Conservation (phyloP, 2,888 invertebrate genomes). For the Elmis aenea region DNA sequence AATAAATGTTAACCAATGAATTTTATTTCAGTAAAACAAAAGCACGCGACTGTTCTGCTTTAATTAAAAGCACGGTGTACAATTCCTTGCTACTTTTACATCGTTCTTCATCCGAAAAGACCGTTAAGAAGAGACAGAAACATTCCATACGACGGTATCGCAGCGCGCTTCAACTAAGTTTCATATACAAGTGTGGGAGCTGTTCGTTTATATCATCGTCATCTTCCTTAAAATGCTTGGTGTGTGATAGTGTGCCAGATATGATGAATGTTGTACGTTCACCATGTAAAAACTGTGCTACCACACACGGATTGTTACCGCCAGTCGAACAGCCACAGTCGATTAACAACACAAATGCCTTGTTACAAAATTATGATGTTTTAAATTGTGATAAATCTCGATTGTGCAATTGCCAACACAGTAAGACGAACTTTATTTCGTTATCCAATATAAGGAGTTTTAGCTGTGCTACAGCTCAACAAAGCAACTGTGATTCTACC, state of each 20-base stretch:
- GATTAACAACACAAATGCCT: slow-evolving; percentile 20
- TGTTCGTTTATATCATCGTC: slow-evolving; percentile 24
- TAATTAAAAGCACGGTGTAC: slow-evolving; percentile 34
- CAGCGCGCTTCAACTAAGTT: slow-evolving; percentile 25
- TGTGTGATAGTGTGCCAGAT: slow-evolving; percentile 34
- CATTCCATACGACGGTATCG: slow-evolving; percentile 14
- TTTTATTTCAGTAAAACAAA: slow-evolving; percentile 24
- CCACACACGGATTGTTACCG: slow-evolving; percentile 28
- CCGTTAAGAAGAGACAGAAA: slow-evolving; percentile 9
- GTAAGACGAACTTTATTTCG: slow-evolving; percentile 36
- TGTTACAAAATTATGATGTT: slow-evolving; percentile 36
- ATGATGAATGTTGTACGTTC: slow-evolving; percentile 43
- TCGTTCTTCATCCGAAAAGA: slow-evolving; percentile 17
- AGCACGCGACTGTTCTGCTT: slow-evolving; percentile 29
- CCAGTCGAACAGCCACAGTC: slow-evolving; percentile 39
- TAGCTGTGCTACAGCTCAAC: slow-evolving; percentile 41
- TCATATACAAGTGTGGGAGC: slow-evolving; percentile 23
- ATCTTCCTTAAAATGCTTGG: slow-evolving; percentile 32
- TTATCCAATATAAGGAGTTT: slow-evolving; percentile 42
- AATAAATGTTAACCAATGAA: slow-evolving; percentile 28
- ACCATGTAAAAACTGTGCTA: slow-evolving; percentile 42
- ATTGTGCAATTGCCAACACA: slow-evolving; percentile 38
- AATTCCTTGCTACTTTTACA: slow-evolving; percentile 27
- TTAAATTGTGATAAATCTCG: slow-evolving; percentile 35
- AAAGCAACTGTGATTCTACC: slow-evolving; percentile 34